Evolutionary conservation across 2,113 vertebrate genomes (phyloP).

Genomic region (Diadophis punctatus): DNA sequence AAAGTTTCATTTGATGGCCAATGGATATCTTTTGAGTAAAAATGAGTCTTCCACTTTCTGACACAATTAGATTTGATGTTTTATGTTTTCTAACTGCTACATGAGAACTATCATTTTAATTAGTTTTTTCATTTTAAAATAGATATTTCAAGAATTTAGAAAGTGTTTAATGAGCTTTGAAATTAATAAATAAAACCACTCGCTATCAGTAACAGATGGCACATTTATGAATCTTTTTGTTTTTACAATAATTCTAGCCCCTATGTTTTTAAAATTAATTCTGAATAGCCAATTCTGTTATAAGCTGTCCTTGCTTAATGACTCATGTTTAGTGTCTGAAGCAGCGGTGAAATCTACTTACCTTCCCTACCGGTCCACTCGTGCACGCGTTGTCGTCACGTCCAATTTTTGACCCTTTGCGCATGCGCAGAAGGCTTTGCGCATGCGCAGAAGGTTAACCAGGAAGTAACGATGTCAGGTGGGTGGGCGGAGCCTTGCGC

Average conservation of each 20-base stretch:
- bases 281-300: background rate
- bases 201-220: background rate
- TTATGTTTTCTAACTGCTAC: background rate
- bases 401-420: no score
- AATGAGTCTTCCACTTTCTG: background rate
- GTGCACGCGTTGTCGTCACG: no score
- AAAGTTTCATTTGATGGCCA: background rate
- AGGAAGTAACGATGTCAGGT: no score
- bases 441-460: no score
- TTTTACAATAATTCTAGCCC: background rate
- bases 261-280: background rate
- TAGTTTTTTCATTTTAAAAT: background rate
- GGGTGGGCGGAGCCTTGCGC: no score
- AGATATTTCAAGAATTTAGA: background rate
- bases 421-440: no score
- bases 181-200: background rate
- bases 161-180: background rate
- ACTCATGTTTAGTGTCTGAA: background rate
- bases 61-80: background rate
- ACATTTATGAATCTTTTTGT: background rate
- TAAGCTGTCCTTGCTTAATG: background rate
- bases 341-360: no score
- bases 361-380: no score
- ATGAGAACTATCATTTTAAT: background rate
- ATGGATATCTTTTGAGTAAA: background rate